Evolutionary conservation across 2,888 invertebrate species (phyloP).

Genomic region (Helleia helle): DNA sequence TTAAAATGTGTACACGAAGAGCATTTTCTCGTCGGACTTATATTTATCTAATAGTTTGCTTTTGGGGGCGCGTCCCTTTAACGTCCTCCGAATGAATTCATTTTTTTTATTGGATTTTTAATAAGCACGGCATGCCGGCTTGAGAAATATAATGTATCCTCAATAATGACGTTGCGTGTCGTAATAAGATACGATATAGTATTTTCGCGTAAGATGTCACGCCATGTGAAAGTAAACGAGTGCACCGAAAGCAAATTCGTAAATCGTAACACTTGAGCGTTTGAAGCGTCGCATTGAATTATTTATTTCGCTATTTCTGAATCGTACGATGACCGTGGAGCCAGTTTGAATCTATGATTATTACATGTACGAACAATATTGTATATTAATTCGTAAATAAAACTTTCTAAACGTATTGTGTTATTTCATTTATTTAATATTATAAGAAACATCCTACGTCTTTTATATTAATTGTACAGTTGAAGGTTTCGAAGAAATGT

Average conservation of each 20-base stretch:
- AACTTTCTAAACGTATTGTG: slow-evolving; percentile 51
- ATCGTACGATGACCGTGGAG: slow-evolving; percentile 32
- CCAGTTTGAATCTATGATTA: slow-evolving; percentile 47
- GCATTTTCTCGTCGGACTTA: background rate
- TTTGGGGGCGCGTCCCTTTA: background rate
- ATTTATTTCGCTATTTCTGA: slow-evolving; percentile 18
- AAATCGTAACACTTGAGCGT: slow-evolving; percentile 7
- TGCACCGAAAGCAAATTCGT: background rate
- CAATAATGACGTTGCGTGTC: background rate
- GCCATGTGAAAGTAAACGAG: background rate
- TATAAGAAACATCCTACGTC: no score
- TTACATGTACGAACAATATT: slow-evolving; percentile 63
- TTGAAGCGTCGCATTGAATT: slow-evolving; percentile 14
- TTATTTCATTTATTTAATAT: slow-evolving; percentile 25
- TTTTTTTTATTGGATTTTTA: no score
- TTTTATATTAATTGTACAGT: no score
- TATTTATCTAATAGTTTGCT: background rate
- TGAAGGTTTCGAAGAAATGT: no score
- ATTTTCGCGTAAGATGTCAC: background rate
- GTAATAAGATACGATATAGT: background rate
- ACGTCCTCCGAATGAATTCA: background rate
- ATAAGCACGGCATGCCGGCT: background rate
- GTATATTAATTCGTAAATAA: slow-evolving; percentile 73
- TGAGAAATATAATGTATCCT: background rate
- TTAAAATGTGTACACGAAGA: background rate